Base-by-base conservation (phyloP, 2,797 vertebrate species). In the Alfaro cultratus region DNA sequence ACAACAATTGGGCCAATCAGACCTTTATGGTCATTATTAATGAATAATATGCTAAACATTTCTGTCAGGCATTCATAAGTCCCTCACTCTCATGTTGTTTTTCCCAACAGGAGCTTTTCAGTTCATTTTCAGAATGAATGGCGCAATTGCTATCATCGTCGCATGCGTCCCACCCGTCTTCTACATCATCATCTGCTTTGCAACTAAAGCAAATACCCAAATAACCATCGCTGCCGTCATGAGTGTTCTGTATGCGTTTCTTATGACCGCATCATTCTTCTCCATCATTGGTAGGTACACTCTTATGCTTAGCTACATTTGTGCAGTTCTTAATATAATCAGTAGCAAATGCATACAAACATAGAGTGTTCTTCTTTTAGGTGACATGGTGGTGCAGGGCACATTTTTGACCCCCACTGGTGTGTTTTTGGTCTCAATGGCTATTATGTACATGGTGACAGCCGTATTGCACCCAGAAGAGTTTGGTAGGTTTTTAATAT, bases 361-460 rank as follows among this genome's bases (percentile, higher is more conserved):
- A 36, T 26, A 41, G 4, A 5, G 6, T 2, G 15, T 75, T 84
- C 13, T 31, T n/a, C 23, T 81, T 82, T 77, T 76, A 97, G 96
- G 96, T 87, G 95, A 96, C 74, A 96, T 96, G 94, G 90, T 96
- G 72, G 75, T 90, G n/a, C 92, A 96, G 83, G 89, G 84, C 4
- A 97, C 96, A 4, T 96, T 96, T 84, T 81, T 97, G 81, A 96
- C 96, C 5, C 96, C 96, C 1, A 96, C 95, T n/a, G 96, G 96
- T 4, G 3, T 97, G 57, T 96, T 96, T 93, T 88, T 96, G 90
- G 84, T 97, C 79, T 94, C 96, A 47, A 96, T 96, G 94, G 5
- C 94, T 46, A 84, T 95, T 73, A 87, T 96, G 87, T 96, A 96
- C 81, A 0, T 93, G 75, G 92, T 96, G 78, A 96, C 96, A n/a